Percentiles rank a stretch among this genome's conserved stretches.
phyloP scores from a whole-genome alignment of 2,113 vertebrate species.

The Coptodon rendalli region DNA sequence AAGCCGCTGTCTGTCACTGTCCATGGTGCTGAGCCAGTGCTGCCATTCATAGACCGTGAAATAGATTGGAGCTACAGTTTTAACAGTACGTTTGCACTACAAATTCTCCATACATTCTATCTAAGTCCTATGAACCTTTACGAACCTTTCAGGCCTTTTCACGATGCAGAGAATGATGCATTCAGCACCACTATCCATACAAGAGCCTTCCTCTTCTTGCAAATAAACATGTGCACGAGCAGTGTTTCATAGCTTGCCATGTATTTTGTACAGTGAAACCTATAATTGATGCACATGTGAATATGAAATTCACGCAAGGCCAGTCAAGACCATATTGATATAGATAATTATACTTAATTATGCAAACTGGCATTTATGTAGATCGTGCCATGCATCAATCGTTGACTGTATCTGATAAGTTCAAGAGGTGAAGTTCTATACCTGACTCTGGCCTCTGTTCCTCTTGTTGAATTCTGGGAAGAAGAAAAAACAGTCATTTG shows the following conservation, averaged over 20 bases:
- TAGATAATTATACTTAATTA: conserved; percentile 11
- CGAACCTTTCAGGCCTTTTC: neutral
- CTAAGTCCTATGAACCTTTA: neutral
- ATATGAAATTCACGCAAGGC: conserved; percentile 26
- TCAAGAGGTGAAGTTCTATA: conserved; percentile 3
- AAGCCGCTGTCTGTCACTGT: conserved; percentile 50
- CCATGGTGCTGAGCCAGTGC: conserved; percentile 62
- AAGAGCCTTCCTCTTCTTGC: conserved; percentile 16
- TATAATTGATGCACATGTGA: conserved; percentile 50
- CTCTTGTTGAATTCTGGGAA: neutral
- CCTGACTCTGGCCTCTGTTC: conserved; percentile 11
- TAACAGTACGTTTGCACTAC: conserved; percentile 19
- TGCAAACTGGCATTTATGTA: conserved; percentile 1
- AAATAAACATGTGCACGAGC: neutral
- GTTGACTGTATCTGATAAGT: neutral
- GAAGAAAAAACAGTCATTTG: neutral
- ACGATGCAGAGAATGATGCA: neutral
- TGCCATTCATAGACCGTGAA: conserved; percentile 14
- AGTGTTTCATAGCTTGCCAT: conserved; percentile 6
- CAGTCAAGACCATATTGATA: conserved; percentile 3
- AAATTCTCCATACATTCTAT: neutral
- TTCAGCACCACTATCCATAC: neutral
- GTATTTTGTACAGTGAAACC: conserved; percentile 9
- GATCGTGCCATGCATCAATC: conserved; percentile 1
- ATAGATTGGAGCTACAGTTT: conserved; percentile 21